Evolutionary conservation across 2,113 vertebrate genomes (phyloP).

Genomic region (Percopsis transmontana): DNA sequence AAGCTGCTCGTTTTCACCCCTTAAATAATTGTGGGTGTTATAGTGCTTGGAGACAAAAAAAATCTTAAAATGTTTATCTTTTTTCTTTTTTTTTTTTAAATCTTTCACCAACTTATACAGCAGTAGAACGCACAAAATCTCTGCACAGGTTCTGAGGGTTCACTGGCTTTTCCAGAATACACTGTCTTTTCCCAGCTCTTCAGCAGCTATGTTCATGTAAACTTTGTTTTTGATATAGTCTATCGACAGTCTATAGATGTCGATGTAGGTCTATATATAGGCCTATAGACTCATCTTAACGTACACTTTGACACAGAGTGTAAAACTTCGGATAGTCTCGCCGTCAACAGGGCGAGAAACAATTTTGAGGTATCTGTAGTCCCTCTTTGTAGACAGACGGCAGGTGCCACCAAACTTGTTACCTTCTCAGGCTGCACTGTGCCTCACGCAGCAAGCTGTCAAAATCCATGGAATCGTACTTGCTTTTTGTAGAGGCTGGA

Average conservation of each 20-base stretch:
- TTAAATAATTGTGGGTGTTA: slow-evolving; percentile 85
- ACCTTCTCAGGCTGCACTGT: slow-evolving; percentile 96
- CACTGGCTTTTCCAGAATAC: slow-evolving; percentile 69
- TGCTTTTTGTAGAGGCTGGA: slow-evolving; percentile 98
- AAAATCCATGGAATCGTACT: slow-evolving; percentile 99
- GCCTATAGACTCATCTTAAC: slow-evolving; percentile 68
- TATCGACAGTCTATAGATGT: slow-evolving; percentile 50
- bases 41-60: slow-evolving; percentile 78
- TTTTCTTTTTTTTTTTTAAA: slow-evolving; percentile 38
- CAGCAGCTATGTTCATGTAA: slow-evolving; percentile 99
- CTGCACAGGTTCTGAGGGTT: slow-evolving; percentile 70
- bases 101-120: slow-evolving; percentile 62
- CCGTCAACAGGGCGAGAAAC: slow-evolving; percentile 80
- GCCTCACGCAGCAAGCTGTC: slow-evolving; percentile 99
- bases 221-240: slow-evolving; percentile 85
- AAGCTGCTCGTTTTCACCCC: slow-evolving; percentile 86
- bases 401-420: slow-evolving; percentile 81
- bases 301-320: slow-evolving; percentile 83
- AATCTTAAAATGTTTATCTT: slow-evolving; percentile 55
- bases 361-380: slow-evolving; percentile 77
- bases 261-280: slow-evolving; percentile 20
- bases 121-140: slow-evolving; percentile 66
- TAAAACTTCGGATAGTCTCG: slow-evolving; percentile 88
- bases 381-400: slow-evolving; percentile 66
- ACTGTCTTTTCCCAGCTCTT: slow-evolving; percentile 72